These are phyloP conservation scores for Anastrepha ludens DNA, from an alignment of 1,140 invertebrate genomes.

Conservation along the genomic window DNA sequence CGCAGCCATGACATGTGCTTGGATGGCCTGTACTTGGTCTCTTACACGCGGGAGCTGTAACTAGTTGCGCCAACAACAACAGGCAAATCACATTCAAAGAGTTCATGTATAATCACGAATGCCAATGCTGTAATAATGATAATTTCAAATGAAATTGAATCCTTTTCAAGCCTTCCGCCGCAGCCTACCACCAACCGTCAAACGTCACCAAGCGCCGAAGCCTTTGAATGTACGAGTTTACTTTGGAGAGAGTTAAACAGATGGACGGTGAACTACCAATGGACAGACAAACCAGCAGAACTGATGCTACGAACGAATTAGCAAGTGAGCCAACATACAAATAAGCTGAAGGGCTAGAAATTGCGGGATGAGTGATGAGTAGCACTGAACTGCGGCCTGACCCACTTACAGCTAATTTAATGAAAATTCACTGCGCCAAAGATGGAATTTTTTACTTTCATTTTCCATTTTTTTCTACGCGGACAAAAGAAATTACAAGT, in stretches of 20 bases:
- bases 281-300: neutral
- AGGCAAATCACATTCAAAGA: conserved; percentile 4
- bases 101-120: conserved; percentile 44
- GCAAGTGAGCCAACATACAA: conserved; percentile 16
- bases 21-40: neutral
- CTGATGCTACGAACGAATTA: conserved; percentile 1
- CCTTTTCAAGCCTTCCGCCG: conserved; percentile 27
- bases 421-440: conserved; percentile 55
- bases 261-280: neutral
- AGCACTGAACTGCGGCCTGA: conserved; percentile 16
- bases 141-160: conserved; percentile 55
- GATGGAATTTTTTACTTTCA: conserved; percentile 7
- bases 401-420: conserved; percentile 55
- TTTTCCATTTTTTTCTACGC: neutral
- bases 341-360: conserved; percentile 24
- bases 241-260: neutral
- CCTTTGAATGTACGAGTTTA: neutral
- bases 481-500: conserved; percentile 52
- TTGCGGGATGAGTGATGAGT: neutral
- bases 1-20: neutral
- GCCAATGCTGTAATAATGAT: conserved; percentile 46
- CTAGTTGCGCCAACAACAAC: conserved; percentile 23
- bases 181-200: neutral
- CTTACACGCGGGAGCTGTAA: neutral
- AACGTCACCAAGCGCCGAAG: neutral